These are phyloP conservation scores for Trissolcus japonicus DNA, from an alignment of 2,888 invertebrate genomes.

Conservation along the genomic window DNA sequence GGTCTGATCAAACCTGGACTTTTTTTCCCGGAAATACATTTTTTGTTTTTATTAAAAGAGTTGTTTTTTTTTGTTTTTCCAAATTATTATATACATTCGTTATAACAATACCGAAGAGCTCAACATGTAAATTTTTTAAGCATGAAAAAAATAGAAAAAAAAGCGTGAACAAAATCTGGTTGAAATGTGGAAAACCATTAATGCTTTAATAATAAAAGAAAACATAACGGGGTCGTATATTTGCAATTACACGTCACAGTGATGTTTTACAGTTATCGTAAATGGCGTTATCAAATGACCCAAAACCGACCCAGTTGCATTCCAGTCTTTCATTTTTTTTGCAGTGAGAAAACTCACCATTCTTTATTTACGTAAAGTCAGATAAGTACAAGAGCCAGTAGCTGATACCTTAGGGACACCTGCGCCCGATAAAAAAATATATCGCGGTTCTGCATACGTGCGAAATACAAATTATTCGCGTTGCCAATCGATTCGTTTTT, in stretches of 20 bases:
- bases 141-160: too few relatives aligned
- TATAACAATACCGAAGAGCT: background rate
- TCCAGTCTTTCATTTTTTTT: slow-evolving; percentile 9
- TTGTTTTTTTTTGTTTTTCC: too few relatives aligned
- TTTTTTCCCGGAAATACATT: too few relatives aligned
- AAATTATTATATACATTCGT: background rate
- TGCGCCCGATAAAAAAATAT: slow-evolving; percentile 19
- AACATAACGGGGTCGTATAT: slow-evolving; percentile 8
- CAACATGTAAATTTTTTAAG: background rate
- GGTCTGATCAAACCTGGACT: too few relatives aligned
- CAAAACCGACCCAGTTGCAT: slow-evolving; percentile 25
- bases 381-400: slow-evolving; percentile 12
- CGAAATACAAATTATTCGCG: slow-evolving; percentile 12
- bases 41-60: too few relatives aligned
- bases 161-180: background rate
- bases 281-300: slow-evolving; percentile 25
- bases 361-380: slow-evolving; percentile 27
- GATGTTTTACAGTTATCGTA: slow-evolving; percentile 14
- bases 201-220: background rate
- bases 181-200: background rate
- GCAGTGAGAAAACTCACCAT: slow-evolving; percentile 1
- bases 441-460: slow-evolving; percentile 8
- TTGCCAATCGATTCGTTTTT: slow-evolving; percentile 6
- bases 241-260: slow-evolving; percentile 23
- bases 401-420: slow-evolving; percentile 19